phyloP scores from a whole-genome alignment of 2,888 invertebrate species.

The Drosophila nr. fundita region DNA sequence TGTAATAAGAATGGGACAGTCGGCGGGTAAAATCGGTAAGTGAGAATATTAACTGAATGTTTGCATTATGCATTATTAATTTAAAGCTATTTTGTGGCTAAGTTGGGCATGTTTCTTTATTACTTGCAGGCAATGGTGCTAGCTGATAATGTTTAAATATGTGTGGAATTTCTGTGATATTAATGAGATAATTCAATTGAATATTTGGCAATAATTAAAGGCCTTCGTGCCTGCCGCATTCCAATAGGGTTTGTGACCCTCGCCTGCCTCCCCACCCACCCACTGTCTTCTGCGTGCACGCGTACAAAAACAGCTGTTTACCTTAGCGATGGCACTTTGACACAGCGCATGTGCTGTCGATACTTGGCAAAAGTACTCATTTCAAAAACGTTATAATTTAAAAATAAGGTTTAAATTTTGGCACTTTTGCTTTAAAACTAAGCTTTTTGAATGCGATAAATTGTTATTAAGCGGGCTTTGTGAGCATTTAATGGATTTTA shows the following conservation, averaged over 20 bases:
- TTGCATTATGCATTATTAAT: slow-evolving; percentile 26
- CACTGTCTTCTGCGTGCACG: slow-evolving; percentile 17
- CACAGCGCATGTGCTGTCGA: slow-evolving; percentile 23
- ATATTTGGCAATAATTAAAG: slow-evolving; percentile 39
- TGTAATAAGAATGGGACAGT: slow-evolving; percentile 74
- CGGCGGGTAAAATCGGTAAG: slow-evolving; percentile 83
- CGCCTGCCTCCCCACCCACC: slow-evolving; percentile 13
- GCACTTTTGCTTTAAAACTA: not conserved
- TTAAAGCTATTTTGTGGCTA: not conserved
- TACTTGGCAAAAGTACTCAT: slow-evolving; percentile 35
- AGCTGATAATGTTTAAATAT: not conserved
- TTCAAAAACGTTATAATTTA: slow-evolving; percentile 20
- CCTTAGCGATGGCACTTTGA: slow-evolving; percentile 50
- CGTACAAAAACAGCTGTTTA: slow-evolving; percentile 60
- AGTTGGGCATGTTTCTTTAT: not conserved
- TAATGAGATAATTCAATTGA: slow-evolving; percentile 7
- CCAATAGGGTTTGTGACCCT: slow-evolving; percentile 73
- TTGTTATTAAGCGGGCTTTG: not conserved
- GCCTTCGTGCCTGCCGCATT: slow-evolving; percentile 43
- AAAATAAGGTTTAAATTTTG: not conserved
- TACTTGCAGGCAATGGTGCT: not conserved
- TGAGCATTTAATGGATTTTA: not conserved
- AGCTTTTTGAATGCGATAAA: not conserved
- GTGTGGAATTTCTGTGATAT: not conserved
- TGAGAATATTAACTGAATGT: slow-evolving; percentile 7